phyloP scores from a whole-genome alignment of 2,888 invertebrate genomes.

The Congeria kusceri region DNA sequence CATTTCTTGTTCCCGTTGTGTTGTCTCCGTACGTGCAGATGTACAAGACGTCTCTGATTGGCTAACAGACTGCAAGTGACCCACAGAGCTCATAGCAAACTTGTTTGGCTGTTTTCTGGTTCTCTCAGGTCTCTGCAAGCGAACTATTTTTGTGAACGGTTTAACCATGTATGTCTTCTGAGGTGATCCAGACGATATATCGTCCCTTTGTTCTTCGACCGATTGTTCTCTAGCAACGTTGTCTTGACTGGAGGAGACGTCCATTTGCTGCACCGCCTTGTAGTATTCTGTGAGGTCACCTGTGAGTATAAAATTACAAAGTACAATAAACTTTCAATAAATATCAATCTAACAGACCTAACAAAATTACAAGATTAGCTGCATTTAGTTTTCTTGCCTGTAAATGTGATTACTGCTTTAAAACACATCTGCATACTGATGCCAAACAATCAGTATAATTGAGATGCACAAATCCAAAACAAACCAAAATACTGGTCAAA shows the following conservation, averaged over 20 bases:
- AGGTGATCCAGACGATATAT: constrained; percentile 14
- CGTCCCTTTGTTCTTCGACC: constrained; percentile 30
- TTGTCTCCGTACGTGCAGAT: constrained; percentile 57
- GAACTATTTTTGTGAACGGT: constrained; percentile 78
- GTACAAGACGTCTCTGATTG: constrained; percentile 49
- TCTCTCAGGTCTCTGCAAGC: constrained; percentile 81
- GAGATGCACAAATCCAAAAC: too few species aligned
- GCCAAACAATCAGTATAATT: too few species aligned
- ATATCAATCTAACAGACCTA: too few species aligned
- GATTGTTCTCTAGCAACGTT: constrained; percentile 43
- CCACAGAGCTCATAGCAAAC: constrained; percentile 36
- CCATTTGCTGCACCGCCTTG: constrained; percentile 68
- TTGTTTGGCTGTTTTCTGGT: constrained; percentile 73
- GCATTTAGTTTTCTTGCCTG: too few species aligned
- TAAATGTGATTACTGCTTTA: too few species aligned
- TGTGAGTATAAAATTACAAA: not conserved
- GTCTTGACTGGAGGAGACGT: constrained; percentile 56
- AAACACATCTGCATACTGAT: too few species aligned
- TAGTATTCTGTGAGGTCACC: constrained; percentile 69
- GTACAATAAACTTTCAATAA: not conserved
- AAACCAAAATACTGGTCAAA: too few species aligned
- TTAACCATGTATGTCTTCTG: constrained; percentile 73
- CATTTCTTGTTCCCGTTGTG: constrained; percentile 69
- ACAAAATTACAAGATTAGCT: too few species aligned
- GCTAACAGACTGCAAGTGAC: constrained; percentile 29